Evolutionary conservation across 2,888 invertebrate species (phyloP).

Genomic region (Galeruca laticollis): DNA sequence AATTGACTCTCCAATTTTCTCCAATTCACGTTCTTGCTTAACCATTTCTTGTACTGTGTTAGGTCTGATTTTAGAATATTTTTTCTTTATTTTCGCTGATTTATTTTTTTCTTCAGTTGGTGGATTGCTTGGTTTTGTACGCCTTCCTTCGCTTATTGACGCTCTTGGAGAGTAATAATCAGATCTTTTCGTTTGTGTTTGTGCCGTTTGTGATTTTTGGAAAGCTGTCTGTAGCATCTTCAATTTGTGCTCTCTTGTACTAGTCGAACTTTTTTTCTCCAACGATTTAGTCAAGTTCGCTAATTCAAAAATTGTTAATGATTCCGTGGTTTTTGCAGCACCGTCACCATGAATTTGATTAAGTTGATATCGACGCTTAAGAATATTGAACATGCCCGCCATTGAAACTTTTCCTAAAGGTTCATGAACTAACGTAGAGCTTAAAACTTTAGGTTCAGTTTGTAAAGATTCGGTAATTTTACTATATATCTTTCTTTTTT

Average conservation of each 20-base stretch:
- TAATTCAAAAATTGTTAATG: conserved; percentile 42
- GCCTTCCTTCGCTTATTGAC: conserved; percentile 6
- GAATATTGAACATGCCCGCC: conserved; percentile 75
- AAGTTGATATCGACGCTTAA: conserved; percentile 55
- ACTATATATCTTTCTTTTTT: conserved; percentile 45
- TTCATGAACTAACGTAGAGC: conserved; percentile 69
- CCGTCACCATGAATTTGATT: conserved; percentile 56
- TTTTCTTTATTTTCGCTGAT: conserved; percentile 12
- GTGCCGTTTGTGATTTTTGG: conserved; percentile 19
- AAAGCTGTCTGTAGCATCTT: conserved; percentile 36
- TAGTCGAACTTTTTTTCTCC: conserved; percentile 46
- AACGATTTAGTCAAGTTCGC: conserved; percentile 30
- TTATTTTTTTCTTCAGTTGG: neutral
- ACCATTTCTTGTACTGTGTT: conserved; percentile 25
- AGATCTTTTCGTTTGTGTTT: conserved; percentile 20
- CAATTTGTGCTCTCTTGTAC: conserved; percentile 28
- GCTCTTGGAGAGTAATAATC: conserved; percentile 16
- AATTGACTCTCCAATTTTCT: conserved; percentile 9
- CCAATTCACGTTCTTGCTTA: neutral
- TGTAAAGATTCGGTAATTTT: conserved; percentile 69
- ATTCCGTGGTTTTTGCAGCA: conserved; percentile 49
- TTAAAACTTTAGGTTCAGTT: conserved; percentile 66
- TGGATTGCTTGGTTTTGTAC: neutral
- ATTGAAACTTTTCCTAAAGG: conserved; percentile 72
- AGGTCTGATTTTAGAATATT: conserved; percentile 19